Evolutionary conservation across 1,140 invertebrate genomes (phyloP).

Genomic region (Meteorus sp.): DNA sequence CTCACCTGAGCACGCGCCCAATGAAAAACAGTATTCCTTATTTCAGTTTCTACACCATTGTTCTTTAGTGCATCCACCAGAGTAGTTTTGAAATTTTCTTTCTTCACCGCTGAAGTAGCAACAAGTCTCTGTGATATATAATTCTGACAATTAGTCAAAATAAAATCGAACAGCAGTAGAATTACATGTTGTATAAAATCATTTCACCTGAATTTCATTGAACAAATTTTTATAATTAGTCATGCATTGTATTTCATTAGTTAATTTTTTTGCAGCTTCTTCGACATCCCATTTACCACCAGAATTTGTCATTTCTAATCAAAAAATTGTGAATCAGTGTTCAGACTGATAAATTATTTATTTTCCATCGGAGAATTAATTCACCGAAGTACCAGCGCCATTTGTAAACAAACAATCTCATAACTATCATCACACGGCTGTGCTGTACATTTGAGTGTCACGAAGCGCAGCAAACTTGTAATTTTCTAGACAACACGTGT

Average conservation of each 20-base stretch:
- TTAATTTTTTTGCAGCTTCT: slow-evolving; percentile 66
- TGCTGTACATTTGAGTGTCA: too few relatives aligned
- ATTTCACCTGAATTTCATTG: slow-evolving; percentile 64
- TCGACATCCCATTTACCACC: slow-evolving; percentile 62
- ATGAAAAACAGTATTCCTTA: slow-evolving; percentile 81
- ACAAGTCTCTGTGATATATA: slow-evolving; percentile 67
- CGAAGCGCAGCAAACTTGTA: too few relatives aligned
- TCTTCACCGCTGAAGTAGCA: slow-evolving; percentile 70
- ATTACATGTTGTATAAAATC: too few relatives aligned
- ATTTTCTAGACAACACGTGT: too few relatives aligned
- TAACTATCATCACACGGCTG: too few relatives aligned
- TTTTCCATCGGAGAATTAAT: too few relatives aligned
- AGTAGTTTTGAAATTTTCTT: slow-evolving; percentile 76
- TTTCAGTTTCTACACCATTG: slow-evolving; percentile 75
- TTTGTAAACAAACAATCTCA: slow-evolving; percentile 52
- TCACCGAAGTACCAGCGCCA: slow-evolving; percentile 48
- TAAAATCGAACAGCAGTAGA: too few relatives aligned
- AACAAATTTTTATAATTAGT: slow-evolving; percentile 67
- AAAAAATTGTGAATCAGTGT: not conserved
- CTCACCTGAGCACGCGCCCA: slow-evolving; percentile 68
- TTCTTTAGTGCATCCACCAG: slow-evolving; percentile 72
- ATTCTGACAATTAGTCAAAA: not conserved
- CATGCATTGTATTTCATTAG: slow-evolving; percentile 65
- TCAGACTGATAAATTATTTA: not conserved
- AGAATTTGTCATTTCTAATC: slow-evolving; percentile 59